These are phyloP conservation scores for Ispidina lecontei DNA, from an alignment of 2,797 vertebrate species.

Conservation along the genomic window DNA sequence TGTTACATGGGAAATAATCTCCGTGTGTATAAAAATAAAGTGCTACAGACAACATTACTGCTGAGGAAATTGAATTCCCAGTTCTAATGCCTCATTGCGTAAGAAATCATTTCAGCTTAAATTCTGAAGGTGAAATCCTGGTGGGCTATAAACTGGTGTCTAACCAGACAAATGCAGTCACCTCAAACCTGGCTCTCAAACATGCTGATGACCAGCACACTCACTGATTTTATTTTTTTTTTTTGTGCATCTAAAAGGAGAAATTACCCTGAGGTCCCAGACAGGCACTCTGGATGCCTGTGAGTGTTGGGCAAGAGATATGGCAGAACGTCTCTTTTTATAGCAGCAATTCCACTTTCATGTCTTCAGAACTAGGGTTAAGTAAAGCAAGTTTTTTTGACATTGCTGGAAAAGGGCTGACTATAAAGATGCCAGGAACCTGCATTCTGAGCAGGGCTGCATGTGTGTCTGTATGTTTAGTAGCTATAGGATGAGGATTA, in stretches of 20 bases:
- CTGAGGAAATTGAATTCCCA: not conserved
- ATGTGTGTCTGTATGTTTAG: not conserved
- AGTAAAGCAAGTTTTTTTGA: not conserved
- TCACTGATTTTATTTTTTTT: not conserved
- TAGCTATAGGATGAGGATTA: not conserved
- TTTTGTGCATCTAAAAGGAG: not conserved
- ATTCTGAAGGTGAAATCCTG: not conserved
- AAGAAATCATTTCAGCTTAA: not conserved
- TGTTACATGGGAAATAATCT: not conserved
- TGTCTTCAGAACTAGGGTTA: not conserved
- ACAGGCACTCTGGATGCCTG: fast-evolving
- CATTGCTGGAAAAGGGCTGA: not conserved
- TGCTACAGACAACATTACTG: fast-evolving
- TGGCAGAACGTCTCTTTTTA: not conserved
- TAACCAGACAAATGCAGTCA: not conserved
- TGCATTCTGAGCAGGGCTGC: not conserved
- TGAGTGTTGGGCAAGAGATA: not conserved
- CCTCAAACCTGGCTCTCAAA: not conserved
- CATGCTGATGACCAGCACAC: not conserved
- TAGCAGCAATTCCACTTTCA: not conserved
- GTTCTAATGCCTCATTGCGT: not conserved
- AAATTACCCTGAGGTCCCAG: not conserved
- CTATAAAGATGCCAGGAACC: not conserved
- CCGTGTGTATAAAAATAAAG: not conserved
- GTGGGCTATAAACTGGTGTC: not conserved